phyloP scores from a whole-genome alignment of 2,797 vertebrate species.

The Brotula barbata region DNA sequence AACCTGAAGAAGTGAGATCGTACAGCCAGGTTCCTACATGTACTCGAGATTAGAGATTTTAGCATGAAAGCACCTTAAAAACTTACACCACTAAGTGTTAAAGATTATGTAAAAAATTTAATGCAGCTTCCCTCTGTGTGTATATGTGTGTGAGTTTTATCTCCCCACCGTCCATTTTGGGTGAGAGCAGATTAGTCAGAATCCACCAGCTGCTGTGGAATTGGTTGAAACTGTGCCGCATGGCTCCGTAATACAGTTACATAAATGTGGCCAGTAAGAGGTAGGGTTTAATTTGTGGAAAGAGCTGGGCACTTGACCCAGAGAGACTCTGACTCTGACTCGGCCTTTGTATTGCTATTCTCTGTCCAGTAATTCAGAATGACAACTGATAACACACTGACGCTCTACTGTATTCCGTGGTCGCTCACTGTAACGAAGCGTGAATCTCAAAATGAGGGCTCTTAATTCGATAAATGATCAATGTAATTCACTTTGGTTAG shows the following conservation, averaged over 20 bases:
- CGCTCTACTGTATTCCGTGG: too few species aligned
- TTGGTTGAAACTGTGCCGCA: slow-evolving; percentile 72
- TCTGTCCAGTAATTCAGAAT: slow-evolving; percentile 22
- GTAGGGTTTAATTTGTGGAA: slow-evolving; percentile 59
- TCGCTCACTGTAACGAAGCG: too few species aligned
- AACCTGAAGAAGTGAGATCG: too few species aligned
- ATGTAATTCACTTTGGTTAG: too few species aligned
- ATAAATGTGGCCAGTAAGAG: slow-evolving; percentile 62
- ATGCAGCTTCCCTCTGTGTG: slow-evolving; percentile 6
- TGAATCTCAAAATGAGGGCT: too few species aligned
- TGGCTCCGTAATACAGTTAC: slow-evolving; percentile 65
- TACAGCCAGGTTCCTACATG: too few species aligned
- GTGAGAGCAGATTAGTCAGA: slow-evolving; percentile 73
- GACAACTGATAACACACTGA: background rate
- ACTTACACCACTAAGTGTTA: background rate
- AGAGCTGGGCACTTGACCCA: slow-evolving; percentile 65
- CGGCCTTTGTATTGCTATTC: slow-evolving; percentile 26
- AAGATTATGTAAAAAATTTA: slow-evolving; percentile 32
- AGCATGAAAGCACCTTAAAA: too few species aligned
- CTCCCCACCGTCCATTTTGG: slow-evolving; percentile 61
- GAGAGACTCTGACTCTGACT: slow-evolving; percentile 37
- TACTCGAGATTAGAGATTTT: too few species aligned
- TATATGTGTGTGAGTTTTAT: slow-evolving; percentile 43
- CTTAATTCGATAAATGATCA: too few species aligned
- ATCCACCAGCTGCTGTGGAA: slow-evolving; percentile 76